Percentiles rank a stretch among this genome's conserved stretches.
Evolutionary conservation across 2,888 invertebrate species (phyloP).

Genomic region (Empis livida): DNA sequence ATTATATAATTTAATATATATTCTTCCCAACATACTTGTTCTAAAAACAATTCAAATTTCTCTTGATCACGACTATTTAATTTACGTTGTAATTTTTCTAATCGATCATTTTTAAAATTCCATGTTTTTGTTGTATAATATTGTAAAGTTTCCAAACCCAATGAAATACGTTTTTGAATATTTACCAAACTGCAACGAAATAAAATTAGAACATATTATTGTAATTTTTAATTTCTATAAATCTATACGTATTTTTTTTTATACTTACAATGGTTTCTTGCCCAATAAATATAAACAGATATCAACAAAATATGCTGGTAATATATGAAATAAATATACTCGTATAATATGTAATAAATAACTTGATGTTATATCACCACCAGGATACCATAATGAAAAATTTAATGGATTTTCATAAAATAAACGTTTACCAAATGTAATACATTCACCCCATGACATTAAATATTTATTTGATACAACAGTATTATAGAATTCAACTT

Average conservation of each 20-base stretch:
- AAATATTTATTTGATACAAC: conserved; percentile 65
- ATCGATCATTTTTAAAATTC: conserved; percentile 56
- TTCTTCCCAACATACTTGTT: conserved; percentile 45
- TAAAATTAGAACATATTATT: neutral
- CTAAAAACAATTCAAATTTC: conserved; percentile 45
- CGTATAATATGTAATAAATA: conserved; percentile 50
- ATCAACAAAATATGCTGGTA: conserved; percentile 71
- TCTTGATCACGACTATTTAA: conserved; percentile 44
- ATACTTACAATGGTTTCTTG: conserved; percentile 65
- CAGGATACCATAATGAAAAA: conserved; percentile 65
- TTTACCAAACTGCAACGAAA: conserved; percentile 41
- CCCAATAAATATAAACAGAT: conserved; percentile 50
- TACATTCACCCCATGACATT: conserved; percentile 71
- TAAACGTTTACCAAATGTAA: conserved; percentile 49
- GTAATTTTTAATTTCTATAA: neutral
- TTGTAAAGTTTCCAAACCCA: conserved; percentile 49
- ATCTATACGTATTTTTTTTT: neutral
- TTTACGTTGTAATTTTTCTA: conserved; percentile 39
- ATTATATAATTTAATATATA: conserved; percentile 60
- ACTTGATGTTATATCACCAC: conserved; percentile 57
- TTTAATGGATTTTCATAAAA: conserved; percentile 59
- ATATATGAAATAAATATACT: conserved; percentile 55
- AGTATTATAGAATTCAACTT: conserved; percentile 45
- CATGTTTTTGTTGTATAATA: conserved; percentile 71
- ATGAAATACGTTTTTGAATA: conserved; percentile 44